Base-by-base conservation (phyloP, 2,888 invertebrate species). In the Atethmia centrago region DNA sequence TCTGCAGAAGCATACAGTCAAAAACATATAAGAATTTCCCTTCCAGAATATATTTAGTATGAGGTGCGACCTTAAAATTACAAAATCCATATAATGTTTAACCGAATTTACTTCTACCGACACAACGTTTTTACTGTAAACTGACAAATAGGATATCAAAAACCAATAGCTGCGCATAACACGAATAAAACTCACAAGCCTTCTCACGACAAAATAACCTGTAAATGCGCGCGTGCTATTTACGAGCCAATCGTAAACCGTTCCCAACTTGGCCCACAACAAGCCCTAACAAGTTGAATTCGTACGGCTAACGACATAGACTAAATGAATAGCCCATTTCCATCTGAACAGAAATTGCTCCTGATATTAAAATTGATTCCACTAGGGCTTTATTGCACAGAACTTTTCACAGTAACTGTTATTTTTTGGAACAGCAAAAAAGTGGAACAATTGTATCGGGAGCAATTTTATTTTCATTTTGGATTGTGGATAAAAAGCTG, bases 291-390 rank as follows among this genome's bases (percentile, higher is more conserved):
- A 90, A 91, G 88, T 87, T 77, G 77, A 86, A 75, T 86, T 84
- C 79, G 83, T 72, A 80, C 80, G 67, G 87, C 89, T 90, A 88
- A 87, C 89, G 89, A 90, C 90, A 89, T 87, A 88, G 84, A 85
- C 85, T 82, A 86, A 92, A 91, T 91, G 90, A 90, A 91, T 90
- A 86, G 88, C 88, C 85, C 88, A 86, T 87, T 88, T 84, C 84
- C 83, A 85, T 84, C 72, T 72, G 84, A 79, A 77, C 86, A 79
- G 84, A 83, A 84, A 87, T 81, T 83, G 85, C 80, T 83, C 82
- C 70, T 87, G 89, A 91, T 93, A 93, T 93, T 92, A 92, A 93
- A 93, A 93, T 92, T 93, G 92, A 93, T 93, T 92, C 90, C 88
- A 78, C 87, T 88, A 89, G 83, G 83, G 88, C 88, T 89, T 89